Evolutionary conservation across 2,113 vertebrate genomes (phyloP).

Genomic region (Erythrocercus mccallii): DNA sequence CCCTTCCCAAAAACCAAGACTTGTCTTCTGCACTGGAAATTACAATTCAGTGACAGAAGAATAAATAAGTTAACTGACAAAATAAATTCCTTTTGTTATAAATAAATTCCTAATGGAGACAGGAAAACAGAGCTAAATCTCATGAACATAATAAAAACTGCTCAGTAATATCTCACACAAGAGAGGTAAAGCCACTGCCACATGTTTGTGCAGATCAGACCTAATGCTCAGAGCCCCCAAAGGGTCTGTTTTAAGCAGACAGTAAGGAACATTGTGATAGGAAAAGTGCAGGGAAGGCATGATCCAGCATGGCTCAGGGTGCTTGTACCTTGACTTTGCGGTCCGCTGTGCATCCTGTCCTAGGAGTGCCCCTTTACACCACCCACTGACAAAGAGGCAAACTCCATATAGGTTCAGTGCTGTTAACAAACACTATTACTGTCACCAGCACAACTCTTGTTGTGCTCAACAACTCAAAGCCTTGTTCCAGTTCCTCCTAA

Average conservation of each 20-base stretch:
- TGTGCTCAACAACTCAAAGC: not conserved
- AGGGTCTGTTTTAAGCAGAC: not conserved
- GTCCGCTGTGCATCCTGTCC: not conserved
- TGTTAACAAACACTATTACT: not conserved
- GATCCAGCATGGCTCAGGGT: not conserved
- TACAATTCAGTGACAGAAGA: not conserved
- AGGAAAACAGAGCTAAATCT: not conserved
- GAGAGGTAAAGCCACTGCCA: not conserved
- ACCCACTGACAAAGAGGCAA: not conserved
- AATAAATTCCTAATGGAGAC: not conserved
- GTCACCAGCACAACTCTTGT: not conserved
- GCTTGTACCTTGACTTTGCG: not conserved
- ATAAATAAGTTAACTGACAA: not conserved
- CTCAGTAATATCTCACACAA: not conserved
- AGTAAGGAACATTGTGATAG: not conserved
- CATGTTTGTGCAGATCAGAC: not conserved
- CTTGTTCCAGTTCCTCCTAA: not conserved
- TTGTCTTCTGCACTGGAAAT: not conserved
- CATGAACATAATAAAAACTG: not conserved
- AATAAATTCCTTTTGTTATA: not conserved
- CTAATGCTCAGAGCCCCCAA: not conserved
- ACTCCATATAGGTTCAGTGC: rapidly evolving
- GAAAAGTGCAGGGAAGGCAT: not conserved
- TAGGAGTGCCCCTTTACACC: rapidly evolving
- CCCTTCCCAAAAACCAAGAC: not conserved